phyloP scores from a whole-genome alignment of 2,113 vertebrate species.

The Bos indicus region DNA sequence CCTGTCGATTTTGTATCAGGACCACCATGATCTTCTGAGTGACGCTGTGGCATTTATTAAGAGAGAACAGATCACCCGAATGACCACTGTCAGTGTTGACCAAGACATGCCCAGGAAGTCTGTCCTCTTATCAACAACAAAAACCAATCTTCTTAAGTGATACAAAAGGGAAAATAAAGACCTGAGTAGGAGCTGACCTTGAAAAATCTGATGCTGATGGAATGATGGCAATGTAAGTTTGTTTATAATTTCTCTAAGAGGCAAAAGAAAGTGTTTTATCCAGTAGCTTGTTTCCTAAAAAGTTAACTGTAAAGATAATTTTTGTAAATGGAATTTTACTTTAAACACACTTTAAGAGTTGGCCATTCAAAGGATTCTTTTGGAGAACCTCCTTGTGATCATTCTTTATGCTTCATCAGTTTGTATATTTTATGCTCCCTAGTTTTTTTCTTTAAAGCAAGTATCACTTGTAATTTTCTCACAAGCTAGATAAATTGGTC shows the following conservation, averaged over 20 bases:
- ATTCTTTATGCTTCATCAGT: not conserved
- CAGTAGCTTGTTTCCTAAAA: slow-evolving; percentile 14
- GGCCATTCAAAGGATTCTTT: slow-evolving; percentile 1
- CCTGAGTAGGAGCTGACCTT: not conserved
- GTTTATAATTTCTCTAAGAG: not conserved
- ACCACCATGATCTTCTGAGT: not conserved
- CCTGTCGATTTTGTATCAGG: not conserved
- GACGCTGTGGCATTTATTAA: not conserved
- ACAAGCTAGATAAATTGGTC: not conserved
- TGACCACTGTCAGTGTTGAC: not conserved
- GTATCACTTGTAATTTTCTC: slow-evolving; percentile 6
- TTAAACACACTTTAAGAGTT: not conserved
- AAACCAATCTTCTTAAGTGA: not conserved
- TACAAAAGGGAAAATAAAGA: not conserved
- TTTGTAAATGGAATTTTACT: slow-evolving; percentile 32
- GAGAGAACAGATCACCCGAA: not conserved
- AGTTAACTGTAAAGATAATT: slow-evolving; percentile 1
- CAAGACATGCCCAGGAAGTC: not conserved
- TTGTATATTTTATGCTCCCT: not conserved
- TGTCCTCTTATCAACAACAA: not conserved
- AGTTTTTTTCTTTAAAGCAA: not conserved
- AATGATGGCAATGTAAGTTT: not conserved
- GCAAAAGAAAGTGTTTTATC: not conserved
- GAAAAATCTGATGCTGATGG: not conserved
- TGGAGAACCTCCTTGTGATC: not conserved